phyloP scores from a whole-genome alignment of 2,888 invertebrate species.

The Amiota communis region DNA sequence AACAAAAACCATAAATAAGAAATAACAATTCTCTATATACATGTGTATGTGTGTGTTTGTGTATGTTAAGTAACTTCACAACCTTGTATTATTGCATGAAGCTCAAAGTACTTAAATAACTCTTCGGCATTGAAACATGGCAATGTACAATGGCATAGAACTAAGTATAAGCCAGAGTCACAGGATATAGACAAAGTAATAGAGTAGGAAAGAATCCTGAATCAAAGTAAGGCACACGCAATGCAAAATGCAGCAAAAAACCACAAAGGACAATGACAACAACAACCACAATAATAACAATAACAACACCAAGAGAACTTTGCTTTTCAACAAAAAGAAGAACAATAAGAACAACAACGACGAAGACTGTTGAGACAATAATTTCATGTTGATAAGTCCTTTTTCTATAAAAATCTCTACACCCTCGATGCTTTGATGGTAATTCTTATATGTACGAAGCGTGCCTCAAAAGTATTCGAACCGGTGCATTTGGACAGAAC shows the following conservation, averaged over 20 bases:
- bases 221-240: too few species aligned
- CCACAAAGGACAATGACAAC: not conserved
- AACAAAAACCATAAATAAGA: conserved; percentile 24
- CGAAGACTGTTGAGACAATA: conserved; percentile 24
- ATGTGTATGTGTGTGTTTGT: not conserved
- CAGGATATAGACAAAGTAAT: not conserved
- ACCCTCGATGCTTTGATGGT: not conserved
- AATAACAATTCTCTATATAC: not conserved
- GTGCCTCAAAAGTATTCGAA: not conserved
- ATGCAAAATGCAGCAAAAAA: not conserved
- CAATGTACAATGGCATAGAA: conserved; percentile 2
- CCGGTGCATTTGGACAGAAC: too few species aligned
- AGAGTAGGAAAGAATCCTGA: not conserved
- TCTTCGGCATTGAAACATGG: conserved; percentile 12
- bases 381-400: conserved; percentile 16
- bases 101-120: conserved; percentile 28
- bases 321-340: conserved; percentile 10
- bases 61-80: conserved; percentile 21
- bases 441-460: not conserved
- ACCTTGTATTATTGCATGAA: conserved; percentile 13
- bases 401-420: not conserved
- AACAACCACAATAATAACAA: not conserved
- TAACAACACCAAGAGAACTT: not conserved
- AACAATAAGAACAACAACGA: not conserved
- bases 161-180: not conserved